Percentiles rank a stretch among this genome's conserved stretches.
Conservation (phyloP, 1,140 invertebrate species). For the Zelostemma sp. region DNA sequence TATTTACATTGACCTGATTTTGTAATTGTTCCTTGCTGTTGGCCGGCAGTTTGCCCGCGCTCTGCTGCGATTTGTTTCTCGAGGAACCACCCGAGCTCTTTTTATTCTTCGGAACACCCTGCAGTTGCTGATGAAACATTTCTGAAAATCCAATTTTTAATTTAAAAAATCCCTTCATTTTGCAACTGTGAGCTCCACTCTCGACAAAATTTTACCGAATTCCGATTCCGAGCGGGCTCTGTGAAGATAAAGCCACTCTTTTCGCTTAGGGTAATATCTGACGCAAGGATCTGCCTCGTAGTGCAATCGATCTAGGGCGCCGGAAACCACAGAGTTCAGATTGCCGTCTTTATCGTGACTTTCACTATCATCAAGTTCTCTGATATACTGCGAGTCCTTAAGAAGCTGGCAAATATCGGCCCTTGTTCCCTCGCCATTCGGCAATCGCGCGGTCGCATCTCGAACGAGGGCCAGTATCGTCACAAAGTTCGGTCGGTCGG, state of each 20-base stretch:
- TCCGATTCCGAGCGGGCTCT: conserved; percentile 73
- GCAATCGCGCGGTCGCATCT: conserved; percentile 92
- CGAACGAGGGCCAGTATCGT: conserved; percentile 91
- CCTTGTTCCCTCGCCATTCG: conserved; percentile 93
- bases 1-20: conserved; percentile 56
- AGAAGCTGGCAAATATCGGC: conserved; percentile 89
- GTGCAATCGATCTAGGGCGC: conserved; percentile 89
- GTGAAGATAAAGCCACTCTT: conserved; percentile 93
- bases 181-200: too few relatives aligned
- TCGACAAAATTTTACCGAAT: conserved; percentile 53
- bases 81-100: conserved; percentile 67
- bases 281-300: conserved; percentile 92
- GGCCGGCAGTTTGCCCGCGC: conserved; percentile 50
- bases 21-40: conserved; percentile 62
- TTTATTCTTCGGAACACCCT: conserved; percentile 72
- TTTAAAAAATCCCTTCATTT: neutral
- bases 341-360: conserved; percentile 67
- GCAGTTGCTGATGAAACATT: conserved; percentile 76
- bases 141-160: conserved; percentile 49
- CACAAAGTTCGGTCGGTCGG: conserved; percentile 90
- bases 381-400: conserved; percentile 88
- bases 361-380: conserved; percentile 77
- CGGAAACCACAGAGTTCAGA: conserved; percentile 88
- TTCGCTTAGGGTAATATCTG: conserved; percentile 88
- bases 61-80: conserved; percentile 60